Percentiles rank a stretch among this genome's conserved stretches.
These are phyloP conservation scores for Grantiella picta DNA, from an alignment of 2,113 vertebrate species.

Conservation along the genomic window DNA sequence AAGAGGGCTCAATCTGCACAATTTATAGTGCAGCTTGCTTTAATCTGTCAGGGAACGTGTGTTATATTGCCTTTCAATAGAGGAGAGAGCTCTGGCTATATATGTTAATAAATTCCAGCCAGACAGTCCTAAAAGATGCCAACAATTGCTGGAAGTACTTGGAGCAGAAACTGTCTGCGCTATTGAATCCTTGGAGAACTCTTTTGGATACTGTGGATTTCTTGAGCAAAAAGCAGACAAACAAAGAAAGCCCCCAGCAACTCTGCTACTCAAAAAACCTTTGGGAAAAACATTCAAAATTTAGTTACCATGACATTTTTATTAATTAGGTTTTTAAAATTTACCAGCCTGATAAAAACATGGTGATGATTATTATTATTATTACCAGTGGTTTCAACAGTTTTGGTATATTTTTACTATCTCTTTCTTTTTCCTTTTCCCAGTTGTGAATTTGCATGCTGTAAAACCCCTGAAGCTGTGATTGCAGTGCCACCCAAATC, in stretches of 20 bases:
- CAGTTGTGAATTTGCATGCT: neutral
- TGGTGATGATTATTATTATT: neutral
- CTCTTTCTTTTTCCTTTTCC: neutral
- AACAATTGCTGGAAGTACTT: slow-evolving; percentile 41
- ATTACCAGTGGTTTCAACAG: neutral
- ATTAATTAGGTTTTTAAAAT: neutral
- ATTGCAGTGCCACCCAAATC: neutral
- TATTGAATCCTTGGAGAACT: neutral
- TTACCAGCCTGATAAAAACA: neutral
- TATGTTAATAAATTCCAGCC: slow-evolving; percentile 60
- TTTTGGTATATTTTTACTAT: neutral
- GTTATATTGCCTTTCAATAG: slow-evolving; percentile 43
- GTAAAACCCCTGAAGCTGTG: neutral
- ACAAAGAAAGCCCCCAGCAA: neutral
- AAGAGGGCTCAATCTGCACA: slow-evolving; percentile 54
- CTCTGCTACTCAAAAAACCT: neutral
- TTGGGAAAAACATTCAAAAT: neutral
- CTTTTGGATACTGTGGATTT: neutral
- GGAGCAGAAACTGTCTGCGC: neutral
- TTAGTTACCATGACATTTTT: neutral
- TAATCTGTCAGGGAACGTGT: slow-evolving; percentile 53
- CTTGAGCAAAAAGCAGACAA: neutral
- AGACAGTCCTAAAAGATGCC: slow-evolving; percentile 34
- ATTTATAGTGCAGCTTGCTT: slow-evolving; percentile 58
- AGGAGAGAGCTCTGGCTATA: slow-evolving; percentile 22